Conservation (phyloP, 2,797 vertebrate species). For the Pempheris klunzingeri region DNA sequence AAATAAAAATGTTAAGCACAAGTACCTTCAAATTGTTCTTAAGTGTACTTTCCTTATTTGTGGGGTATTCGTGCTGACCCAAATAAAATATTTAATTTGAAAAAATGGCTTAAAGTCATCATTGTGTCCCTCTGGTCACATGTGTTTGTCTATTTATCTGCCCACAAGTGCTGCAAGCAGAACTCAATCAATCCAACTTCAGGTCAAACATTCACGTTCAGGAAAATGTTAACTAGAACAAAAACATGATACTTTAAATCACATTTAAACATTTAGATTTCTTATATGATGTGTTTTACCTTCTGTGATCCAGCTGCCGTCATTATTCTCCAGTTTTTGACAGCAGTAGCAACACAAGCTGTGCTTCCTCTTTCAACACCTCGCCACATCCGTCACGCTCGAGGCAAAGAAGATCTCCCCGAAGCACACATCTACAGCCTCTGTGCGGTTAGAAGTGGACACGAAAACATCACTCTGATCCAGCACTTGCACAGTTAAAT, state of each 20-base stretch:
- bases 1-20: no score
- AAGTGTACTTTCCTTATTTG: no score
- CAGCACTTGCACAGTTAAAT: no score
- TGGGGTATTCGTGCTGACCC: neutral
- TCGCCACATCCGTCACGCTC: conserved; percentile 65
- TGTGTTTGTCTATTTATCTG: neutral
- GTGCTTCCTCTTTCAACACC: conserved; percentile 67
- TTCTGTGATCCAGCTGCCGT: conserved; percentile 47
- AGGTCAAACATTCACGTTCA: neutral
- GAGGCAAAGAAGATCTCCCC: neutral
- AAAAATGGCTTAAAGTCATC: neutral
- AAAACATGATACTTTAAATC: neutral
- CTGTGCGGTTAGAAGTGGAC: conserved; percentile 44
- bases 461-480: neutral
- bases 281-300: conserved; percentile 47
- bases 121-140: neutral
- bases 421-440: neutral
- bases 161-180: neutral
- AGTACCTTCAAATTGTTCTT: no score
- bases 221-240: neutral
- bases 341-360: neutral
- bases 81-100: neutral
- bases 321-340: conserved; percentile 47
- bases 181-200: neutral
- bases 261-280: neutral